Evolutionary conservation across 1,140 invertebrate species (phyloP).

Genomic region (Ostrea edulis): DNA sequence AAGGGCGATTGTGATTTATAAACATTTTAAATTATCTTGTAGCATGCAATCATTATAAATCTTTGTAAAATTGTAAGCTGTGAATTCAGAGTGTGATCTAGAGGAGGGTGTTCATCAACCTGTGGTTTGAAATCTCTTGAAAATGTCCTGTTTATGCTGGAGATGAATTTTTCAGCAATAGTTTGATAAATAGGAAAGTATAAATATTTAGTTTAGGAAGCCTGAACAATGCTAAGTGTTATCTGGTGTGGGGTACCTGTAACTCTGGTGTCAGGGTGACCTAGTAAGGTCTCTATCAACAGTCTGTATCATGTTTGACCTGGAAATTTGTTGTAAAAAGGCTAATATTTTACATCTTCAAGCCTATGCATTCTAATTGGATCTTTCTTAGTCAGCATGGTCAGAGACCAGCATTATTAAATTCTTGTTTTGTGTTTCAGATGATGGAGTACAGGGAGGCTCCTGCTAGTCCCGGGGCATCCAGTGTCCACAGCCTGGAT

Average conservation of each 20-base stretch:
- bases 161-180: constrained; percentile 3
- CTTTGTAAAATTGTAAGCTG: background rate
- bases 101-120: background rate
- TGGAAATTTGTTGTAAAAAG: constrained; percentile 4
- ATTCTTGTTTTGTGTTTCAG: constrained; percentile 60
- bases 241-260: constrained; percentile 38
- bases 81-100: background rate
- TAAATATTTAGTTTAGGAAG: constrained; percentile 39
- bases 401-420: background rate
- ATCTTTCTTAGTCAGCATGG: background rate
- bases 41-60: too few relatives aligned
- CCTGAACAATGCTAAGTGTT: constrained; percentile 39
- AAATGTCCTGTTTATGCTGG: background rate
- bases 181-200: constrained; percentile 35
- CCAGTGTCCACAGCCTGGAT: constrained; percentile 63
- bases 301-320: constrained; percentile 19
- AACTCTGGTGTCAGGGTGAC: background rate
- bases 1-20: background rate
- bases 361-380: background rate
- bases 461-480: constrained; percentile 71
- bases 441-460: constrained; percentile 76
- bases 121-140: constrained; percentile 6
- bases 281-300: background rate
- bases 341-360: background rate
- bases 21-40: background rate